Evolutionary conservation across 1,140 invertebrate species (phyloP).

Genomic region (Nephila pilipes): DNA sequence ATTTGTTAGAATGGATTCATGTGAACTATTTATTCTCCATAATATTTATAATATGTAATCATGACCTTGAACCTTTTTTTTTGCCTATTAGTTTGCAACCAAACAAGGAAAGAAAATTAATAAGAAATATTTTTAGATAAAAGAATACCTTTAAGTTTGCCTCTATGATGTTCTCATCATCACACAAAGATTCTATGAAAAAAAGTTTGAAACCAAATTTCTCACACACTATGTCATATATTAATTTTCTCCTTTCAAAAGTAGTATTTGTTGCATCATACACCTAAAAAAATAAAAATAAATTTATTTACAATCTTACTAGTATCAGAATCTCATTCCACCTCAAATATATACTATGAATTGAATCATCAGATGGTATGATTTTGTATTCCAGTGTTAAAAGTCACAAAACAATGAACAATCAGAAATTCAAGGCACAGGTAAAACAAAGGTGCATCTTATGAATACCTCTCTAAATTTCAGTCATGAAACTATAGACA

Average conservation of each 20-base stretch:
- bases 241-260: slow-evolving; percentile 91
- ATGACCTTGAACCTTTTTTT: background rate
- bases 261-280: slow-evolving; percentile 99
- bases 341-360: no score
- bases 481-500: no score
- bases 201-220: slow-evolving; percentile 97
- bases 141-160: slow-evolving; percentile 94
- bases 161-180: slow-evolving; percentile 96
- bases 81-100: background rate
- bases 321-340: no score
- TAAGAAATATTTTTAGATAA: background rate
- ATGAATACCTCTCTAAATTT: no score
- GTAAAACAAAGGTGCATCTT: no score
- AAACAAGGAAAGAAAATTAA: background rate
- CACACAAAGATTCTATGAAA: slow-evolving; percentile 98
- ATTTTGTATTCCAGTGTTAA: no score
- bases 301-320: background rate
- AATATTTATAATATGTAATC: background rate
- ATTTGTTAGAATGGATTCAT: no score
- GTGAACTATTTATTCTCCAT: background rate
- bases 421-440: no score
- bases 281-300: slow-evolving; percentile 84
- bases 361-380: no score
- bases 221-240: slow-evolving; percentile 92
- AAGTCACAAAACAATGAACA: no score